Evolutionary conservation across 1,140 invertebrate genomes (phyloP), one percentile per base, ranked within the genome.

Genomic region (Dysdera silvatica): DNA sequence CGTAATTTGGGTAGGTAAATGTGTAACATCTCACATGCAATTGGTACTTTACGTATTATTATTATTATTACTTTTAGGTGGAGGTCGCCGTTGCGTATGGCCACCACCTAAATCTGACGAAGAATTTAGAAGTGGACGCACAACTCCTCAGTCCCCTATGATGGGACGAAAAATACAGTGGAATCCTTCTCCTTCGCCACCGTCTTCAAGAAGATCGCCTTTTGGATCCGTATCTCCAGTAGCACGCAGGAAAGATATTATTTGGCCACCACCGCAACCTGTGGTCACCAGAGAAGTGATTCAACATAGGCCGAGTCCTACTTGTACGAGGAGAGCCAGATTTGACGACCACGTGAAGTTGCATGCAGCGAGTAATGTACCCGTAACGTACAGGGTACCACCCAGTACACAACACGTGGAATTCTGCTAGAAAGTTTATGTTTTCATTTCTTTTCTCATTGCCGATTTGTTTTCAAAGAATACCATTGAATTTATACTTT

Each of bases 331-430:
- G 5, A 56, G 52, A 29, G 58, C 47, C 2, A 51, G 43, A 28
- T 64, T 59, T 26, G 64, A 65, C 26, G 64, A 68, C 31, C 55
- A 59, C 32, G 28, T 66, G 8, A 45, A 59, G 29, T 45, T 62
- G 23, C 52, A 58, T 8, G 61, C 61, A 7, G 61, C 59, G 18
- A 52, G 53, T 29, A 63, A 61, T 24, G 60, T 69, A 14, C 68
- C 66, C 1, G 61, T 54, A 16, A 70, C 67, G 14, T 70, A 71
- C 53, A 52, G 67, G n/a, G 37, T 67, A 24, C 69, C 70, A 3
- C 69, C 69, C 12, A 52, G 59, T 16, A 69, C 67, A 2, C 70
- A 69, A 40, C 65, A 68, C 32, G 28, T 67, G 7, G 64, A 70
- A 28, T 64, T 53, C 33, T 12, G 26, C 16, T 66, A 61, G 29